Conservation (phyloP, 2,888 invertebrate species). For the Cheilosia variabilis region DNA sequence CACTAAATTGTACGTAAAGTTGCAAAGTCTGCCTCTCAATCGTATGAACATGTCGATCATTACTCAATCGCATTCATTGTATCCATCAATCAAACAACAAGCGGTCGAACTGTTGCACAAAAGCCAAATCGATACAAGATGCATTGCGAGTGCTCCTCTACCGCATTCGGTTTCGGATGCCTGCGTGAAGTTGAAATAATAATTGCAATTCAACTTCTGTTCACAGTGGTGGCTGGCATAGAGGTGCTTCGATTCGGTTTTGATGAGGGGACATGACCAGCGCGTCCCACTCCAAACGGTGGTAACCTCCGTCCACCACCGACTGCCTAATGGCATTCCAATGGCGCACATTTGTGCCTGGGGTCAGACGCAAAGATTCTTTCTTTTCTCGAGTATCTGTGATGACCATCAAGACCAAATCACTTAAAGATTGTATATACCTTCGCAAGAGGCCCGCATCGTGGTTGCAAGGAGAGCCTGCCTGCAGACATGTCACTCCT, state of each 20-base stretch:
- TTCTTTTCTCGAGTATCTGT: slow-evolving; percentile 20
- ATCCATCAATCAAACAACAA: slow-evolving; percentile 69
- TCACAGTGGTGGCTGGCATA: slow-evolving; percentile 10
- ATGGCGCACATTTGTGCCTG: slow-evolving; percentile 50
- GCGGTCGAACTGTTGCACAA: slow-evolving; percentile 66
- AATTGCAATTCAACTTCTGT: slow-evolving; percentile 70
- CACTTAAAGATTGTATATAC: slow-evolving; percentile 35
- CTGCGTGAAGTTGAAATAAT: slow-evolving; percentile 58
- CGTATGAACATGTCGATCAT: slow-evolving; percentile 62
- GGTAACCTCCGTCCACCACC: slow-evolving; percentile 18
- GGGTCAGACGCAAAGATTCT: slow-evolving; percentile 47
- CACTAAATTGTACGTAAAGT: slow-evolving; percentile 8
- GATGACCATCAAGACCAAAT: slow-evolving; percentile 45
- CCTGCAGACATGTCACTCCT: slow-evolving; percentile 60
- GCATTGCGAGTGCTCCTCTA: slow-evolving; percentile 18
- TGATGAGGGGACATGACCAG: slow-evolving; percentile 22
- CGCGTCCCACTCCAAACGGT: slow-evolving; percentile 28
- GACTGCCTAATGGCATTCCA: slow-evolving; percentile 61
- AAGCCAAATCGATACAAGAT: slow-evolving; percentile 60
- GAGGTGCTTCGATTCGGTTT: slow-evolving; percentile 35
- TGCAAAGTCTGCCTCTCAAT: slow-evolving; percentile 1
- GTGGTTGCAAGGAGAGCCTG: not conserved
- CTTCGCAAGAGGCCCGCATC: slow-evolving; percentile 52
- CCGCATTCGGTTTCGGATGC: slow-evolving; percentile 13
- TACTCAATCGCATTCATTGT: slow-evolving; percentile 72